A percentile compares a stretch with the other conserved stretches of the same genome.
These are phyloP conservation scores for Napeogenes sylphis DNA, from an alignment of 2,888 invertebrate species.

Conservation along the genomic window DNA sequence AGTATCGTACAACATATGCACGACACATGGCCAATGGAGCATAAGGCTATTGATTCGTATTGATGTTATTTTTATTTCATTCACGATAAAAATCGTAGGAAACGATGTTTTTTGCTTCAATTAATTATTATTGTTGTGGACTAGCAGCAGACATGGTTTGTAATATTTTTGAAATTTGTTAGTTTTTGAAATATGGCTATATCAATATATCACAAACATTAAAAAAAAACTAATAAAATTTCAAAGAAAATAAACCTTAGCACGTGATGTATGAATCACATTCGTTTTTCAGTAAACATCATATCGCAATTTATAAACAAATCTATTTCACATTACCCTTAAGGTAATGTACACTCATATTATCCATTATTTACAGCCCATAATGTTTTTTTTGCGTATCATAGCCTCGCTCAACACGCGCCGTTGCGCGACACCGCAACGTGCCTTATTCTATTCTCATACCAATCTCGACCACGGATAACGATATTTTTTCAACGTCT, in stretches of 20 bases:
- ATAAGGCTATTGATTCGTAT: constrained; percentile 57
- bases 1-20: constrained; percentile 59
- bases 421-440: constrained; percentile 36
- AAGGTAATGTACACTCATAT: constrained; percentile 12
- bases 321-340: constrained; percentile 6
- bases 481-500: constrained; percentile 36
- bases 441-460: constrained; percentile 43
- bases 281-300: neutral
- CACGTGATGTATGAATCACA: neutral
- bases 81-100: constrained; percentile 49
- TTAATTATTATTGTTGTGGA: constrained; percentile 36
- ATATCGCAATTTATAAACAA: constrained; percentile 3
- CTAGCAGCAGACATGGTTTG: constrained; percentile 26
- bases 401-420: constrained; percentile 29
- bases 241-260: neutral
- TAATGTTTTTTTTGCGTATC: constrained; percentile 27
- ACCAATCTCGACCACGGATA: constrained; percentile 40
- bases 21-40: constrained; percentile 65
- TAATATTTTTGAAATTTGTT: constrained; percentile 21
- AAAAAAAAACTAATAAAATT: neutral
- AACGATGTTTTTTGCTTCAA: constrained; percentile 43
- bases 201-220: neutral
- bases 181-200: constrained; percentile 18
- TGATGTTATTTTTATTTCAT: constrained; percentile 46
- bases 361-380: constrained; percentile 24